A percentile compares a stretch with the other conserved stretches of the same genome.
phyloP scores from a whole-genome alignment of 2,888 invertebrate genomes.

The Clepsis dumicolana region DNA sequence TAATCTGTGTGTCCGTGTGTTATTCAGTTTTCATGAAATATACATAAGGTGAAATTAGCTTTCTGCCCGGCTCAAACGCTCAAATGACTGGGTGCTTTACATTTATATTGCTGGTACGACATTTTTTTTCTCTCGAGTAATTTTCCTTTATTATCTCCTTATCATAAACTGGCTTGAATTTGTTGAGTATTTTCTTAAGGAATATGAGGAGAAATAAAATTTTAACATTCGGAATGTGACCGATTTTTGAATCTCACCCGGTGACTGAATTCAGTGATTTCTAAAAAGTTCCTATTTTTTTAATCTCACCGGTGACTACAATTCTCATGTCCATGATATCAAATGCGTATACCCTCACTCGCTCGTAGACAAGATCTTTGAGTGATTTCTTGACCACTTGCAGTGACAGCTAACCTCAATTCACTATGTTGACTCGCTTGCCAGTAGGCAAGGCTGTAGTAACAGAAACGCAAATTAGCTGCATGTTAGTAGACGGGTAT shows the following conservation, averaged over 20 bases:
- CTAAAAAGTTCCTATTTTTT: too few relatives aligned
- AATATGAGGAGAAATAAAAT: background rate
- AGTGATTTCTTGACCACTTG: too few relatives aligned
- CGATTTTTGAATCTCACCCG: background rate
- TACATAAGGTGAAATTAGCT: slow-evolving; percentile 67
- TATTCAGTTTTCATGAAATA: slow-evolving; percentile 67
- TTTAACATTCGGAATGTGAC: background rate
- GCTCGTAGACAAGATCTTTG: too few relatives aligned
- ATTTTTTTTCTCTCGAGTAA: slow-evolving; percentile 50
- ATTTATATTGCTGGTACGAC: slow-evolving; percentile 62
- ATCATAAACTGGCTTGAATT: slow-evolving; percentile 26
- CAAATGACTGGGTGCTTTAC: slow-evolving; percentile 57
- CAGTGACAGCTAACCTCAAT: too few relatives aligned
- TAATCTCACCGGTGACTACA: too few relatives aligned
- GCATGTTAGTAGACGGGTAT: too few relatives aligned
- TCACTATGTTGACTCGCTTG: too few relatives aligned
- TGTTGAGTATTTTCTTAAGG: slow-evolving; percentile 23
- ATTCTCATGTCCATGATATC: too few relatives aligned
- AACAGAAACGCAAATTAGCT: too few relatives aligned
- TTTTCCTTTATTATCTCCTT: slow-evolving; percentile 36
- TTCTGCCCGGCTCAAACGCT: slow-evolving; percentile 42
- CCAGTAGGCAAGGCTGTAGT: too few relatives aligned
- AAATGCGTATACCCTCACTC: too few relatives aligned
- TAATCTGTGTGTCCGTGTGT: slow-evolving; percentile 52
- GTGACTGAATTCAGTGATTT: too few relatives aligned